Base-by-base conservation (phyloP, 2,888 invertebrate genomes). In the Unio pictorum region DNA sequence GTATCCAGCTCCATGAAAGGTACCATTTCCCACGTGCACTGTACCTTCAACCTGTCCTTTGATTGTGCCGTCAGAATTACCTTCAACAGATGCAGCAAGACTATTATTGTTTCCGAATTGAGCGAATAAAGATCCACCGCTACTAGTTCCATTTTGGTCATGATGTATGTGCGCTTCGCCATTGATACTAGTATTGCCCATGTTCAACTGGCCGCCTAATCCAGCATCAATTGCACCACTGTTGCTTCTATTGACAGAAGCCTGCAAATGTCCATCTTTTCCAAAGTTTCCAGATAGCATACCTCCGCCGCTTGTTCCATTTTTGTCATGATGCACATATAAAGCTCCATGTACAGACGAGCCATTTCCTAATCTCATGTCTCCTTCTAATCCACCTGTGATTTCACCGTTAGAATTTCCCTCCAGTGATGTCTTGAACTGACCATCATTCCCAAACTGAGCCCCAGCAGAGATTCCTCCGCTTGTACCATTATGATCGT, bases 401-500 rank as follows among this genome's bases (percentile, higher is more conserved):
- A 63, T 30, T 54, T 63, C 34, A 6, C 63, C 63, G 54, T 63
- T 54, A 7, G 63, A 30, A 34, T 63, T 63, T 23, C 63, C 63
- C 17, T 63, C 34, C 8, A 63, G 0, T 15, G 45, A 45, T 45
- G 45, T 15, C 45, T 45, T 45, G 11, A 45, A 15, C 15, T 45
- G 45, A 15, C 45, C 45, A 45, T 45, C 15, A 17, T 54, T 54
- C 1, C 34, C 34, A 20, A 63, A 23, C 45, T 63, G 30, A 23
- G 63, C 63, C 11, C n/a, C 63, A 30, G 54, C 20, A 5, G 20
- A 15, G 23, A 20, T 23, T 63, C 63, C 63, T 20, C 63, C 63
- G 54, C 63, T 63, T 63, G 63, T 63, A 30, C 63, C 63, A 34
- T 63, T 63, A 11, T 54, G 54, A 34, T 63, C 63, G n/a, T 63